A percentile compares a stretch with the other conserved stretches of the same genome.
Conservation (phyloP, 1,140 invertebrate genomes). For the Grapholita molesta region DNA sequence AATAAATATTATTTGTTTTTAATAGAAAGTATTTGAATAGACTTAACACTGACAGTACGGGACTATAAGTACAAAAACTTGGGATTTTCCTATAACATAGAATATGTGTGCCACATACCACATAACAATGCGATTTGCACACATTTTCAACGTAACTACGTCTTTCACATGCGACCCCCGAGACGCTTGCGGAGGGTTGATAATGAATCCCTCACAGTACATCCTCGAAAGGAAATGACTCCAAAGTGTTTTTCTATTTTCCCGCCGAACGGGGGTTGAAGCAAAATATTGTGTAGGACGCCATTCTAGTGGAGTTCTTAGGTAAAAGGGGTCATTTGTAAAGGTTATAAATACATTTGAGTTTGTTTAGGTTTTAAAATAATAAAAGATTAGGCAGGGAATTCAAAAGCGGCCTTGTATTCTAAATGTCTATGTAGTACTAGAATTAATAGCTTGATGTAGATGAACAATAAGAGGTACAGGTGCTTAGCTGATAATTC, state of each 20-base stretch:
- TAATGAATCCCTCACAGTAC: conserved; percentile 68
- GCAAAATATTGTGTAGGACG: conserved; percentile 11
- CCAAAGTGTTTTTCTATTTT: conserved; percentile 71
- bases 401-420: no score
- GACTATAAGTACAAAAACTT: no score
- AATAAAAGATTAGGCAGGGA: background rate
- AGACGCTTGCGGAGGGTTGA: conserved; percentile 62
- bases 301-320: background rate
- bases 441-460: no score
- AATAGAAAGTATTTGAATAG: no score
- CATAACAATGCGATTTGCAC: background rate
- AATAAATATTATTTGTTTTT: no score
- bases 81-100: background rate
- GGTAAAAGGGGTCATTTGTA: background rate
- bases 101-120: background rate
- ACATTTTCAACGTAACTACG: background rate
- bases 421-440: no score
- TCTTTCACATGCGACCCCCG: conserved; percentile 1
- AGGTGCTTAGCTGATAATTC: no score
- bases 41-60: no score
- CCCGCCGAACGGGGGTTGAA: conserved; percentile 35
- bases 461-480: no score
- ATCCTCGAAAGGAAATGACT: conserved; percentile 67
- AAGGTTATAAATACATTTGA: background rate
- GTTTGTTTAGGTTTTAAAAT: background rate